Percentiles rank a stretch among this genome's conserved stretches.
Evolutionary conservation across 1,140 invertebrate genomes (phyloP).

Genomic region (Tetramorium simillimum): DNA sequence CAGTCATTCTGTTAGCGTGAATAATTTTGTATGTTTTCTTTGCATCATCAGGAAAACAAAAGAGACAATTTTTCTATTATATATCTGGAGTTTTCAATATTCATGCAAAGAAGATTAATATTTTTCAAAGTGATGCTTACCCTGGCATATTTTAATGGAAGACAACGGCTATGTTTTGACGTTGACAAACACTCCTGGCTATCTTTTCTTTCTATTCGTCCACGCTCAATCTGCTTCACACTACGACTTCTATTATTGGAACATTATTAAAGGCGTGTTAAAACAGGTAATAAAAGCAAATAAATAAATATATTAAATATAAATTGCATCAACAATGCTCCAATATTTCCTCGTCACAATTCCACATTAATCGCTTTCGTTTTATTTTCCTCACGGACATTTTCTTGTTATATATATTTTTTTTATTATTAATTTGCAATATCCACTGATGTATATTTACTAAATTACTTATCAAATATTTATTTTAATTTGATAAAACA

Average conservation of each 20-base stretch:
- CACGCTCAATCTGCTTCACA: slow-evolving; percentile 6
- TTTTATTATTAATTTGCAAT: neutral
- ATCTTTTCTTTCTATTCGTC: slow-evolving; percentile 19
- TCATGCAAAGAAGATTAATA: neutral
- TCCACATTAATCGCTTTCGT: neutral
- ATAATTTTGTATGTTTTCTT: neutral
- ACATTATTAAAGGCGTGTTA: neutral
- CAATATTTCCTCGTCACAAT: neutral
- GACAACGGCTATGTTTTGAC: slow-evolving; percentile 11
- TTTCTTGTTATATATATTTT: neutral
- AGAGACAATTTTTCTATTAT: neutral
- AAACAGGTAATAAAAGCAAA: neutral
- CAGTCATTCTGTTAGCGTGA: neutral
- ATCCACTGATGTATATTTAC: neutral
- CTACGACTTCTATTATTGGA: neutral
- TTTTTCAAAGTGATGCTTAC: slow-evolving; percentile 21
- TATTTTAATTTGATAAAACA: neutral
- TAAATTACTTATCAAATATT: neutral
- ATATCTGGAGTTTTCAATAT: neutral
- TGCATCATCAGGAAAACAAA: neutral
- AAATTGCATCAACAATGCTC: neutral
- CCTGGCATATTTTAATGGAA: slow-evolving; percentile 51
- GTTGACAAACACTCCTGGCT: slow-evolving; percentile 26
- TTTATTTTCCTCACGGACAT: neutral
- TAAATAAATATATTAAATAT: neutral